Percentiles rank a stretch among this genome's conserved stretches.
phyloP scores from a whole-genome alignment of 2,888 invertebrate genomes.

The Marronus borbonicus region DNA sequence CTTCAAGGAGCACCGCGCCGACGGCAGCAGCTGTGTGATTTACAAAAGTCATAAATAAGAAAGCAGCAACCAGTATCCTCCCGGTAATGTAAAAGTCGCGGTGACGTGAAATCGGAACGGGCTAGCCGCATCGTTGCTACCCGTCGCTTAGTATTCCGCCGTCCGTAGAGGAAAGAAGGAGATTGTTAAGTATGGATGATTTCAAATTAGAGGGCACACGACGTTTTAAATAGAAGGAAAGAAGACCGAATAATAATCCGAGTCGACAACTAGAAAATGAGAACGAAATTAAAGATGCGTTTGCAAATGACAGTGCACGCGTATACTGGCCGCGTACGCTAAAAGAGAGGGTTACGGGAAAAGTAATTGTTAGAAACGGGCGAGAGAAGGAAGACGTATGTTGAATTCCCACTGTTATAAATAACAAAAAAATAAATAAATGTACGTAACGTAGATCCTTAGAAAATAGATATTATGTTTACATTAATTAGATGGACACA shows the following conservation, averaged over 20 bases:
- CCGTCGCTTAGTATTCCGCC: neutral
- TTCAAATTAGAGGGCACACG: constrained; percentile 60
- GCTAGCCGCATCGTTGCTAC: neutral
- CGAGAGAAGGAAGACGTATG: neutral
- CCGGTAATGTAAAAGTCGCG: constrained; percentile 25
- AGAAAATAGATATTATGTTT: too few relatives aligned
- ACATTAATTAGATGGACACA: too few relatives aligned
- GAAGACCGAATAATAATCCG: constrained; percentile 58
- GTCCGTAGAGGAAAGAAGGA: constrained; percentile 47
- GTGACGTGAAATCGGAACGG: constrained; percentile 30
- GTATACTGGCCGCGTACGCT: neutral
- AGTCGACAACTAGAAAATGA: constrained; percentile 58
- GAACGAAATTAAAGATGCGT: constrained; percentile 59
- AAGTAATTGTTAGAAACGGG: neutral
- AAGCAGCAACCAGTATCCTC: constrained; percentile 39
- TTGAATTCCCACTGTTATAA: constrained; percentile 17
- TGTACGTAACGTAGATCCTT: too few relatives aligned
- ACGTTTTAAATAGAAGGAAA: constrained; percentile 54
- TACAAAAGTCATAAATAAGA: constrained; percentile 47
- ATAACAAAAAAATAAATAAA: constrained; percentile 4
- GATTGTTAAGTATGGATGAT: constrained; percentile 58
- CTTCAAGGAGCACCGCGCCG: constrained; percentile 29
- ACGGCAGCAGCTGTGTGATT: constrained; percentile 41
- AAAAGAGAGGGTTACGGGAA: constrained; percentile 9
- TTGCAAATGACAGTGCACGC: constrained; percentile 57